phyloP scores from a whole-genome alignment of 37 sponge, comb jelly and placozoan species.

The Eunapius fragilis region DNA sequence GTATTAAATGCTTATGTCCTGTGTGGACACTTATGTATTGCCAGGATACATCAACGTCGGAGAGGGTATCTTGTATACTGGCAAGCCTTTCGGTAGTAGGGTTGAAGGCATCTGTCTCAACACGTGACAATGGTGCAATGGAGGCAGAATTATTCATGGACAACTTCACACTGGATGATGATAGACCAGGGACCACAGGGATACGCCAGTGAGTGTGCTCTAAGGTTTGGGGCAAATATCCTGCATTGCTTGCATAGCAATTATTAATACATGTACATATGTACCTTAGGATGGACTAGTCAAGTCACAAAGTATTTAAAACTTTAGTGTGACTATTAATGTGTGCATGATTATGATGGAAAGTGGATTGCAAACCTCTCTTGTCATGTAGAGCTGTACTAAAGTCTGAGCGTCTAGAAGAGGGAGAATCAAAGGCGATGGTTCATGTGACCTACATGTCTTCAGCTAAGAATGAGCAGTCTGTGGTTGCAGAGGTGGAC shows the following conservation, averaged over 20 bases:
- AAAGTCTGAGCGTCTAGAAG: not conserved
- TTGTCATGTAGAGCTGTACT: not conserved
- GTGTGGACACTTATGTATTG: not conserved
- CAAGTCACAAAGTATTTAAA: too few species aligned
- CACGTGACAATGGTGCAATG: slow-evolving; percentile 35
- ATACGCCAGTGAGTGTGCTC: not conserved
- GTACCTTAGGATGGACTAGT: too few species aligned
- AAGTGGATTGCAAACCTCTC: not conserved
- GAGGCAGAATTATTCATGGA: slow-evolving; percentile 3
- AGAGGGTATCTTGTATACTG: slow-evolving; percentile 3
- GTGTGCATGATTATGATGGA: too few species aligned
- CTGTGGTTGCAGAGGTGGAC: slow-evolving; percentile 33
- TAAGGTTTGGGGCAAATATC: not conserved
- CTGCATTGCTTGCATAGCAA: too few species aligned
- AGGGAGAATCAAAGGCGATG: not conserved
- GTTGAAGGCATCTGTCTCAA: slow-evolving; percentile 1
- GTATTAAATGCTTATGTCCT: too few species aligned
- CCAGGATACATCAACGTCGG: not conserved
- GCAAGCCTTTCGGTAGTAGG: not conserved
- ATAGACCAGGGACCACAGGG: not conserved
- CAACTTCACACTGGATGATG: slow-evolving; percentile 36
- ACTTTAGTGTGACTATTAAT: too few species aligned
- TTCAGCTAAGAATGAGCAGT: not conserved
- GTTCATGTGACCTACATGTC: not conserved
- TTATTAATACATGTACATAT: too few species aligned